Evolutionary conservation across 2,888 invertebrate species (phyloP), one percentile per base, ranked within the genome.

Genomic region (Argyresthia albistria): DNA sequence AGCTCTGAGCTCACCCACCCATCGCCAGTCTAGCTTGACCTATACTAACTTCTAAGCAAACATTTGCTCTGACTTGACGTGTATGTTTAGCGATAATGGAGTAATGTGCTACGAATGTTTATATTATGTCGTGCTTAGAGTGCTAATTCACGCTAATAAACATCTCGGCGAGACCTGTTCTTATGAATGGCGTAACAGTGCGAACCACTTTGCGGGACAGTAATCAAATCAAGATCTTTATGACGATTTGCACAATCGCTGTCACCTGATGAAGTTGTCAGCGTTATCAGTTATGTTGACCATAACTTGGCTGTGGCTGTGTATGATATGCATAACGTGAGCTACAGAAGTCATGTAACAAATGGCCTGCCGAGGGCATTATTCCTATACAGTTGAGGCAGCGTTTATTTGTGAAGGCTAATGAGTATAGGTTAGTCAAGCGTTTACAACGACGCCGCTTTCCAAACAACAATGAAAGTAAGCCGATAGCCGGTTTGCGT

Each of bases 21-120:
- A 11, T 15, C 37, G 10, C 16, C 25, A 7, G 50, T 25, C 50
- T 56, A 60, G 63, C 59, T 61, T 63, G 60, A 54, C 53, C 56
- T 55, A 60, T 64, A 66, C 67, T 67, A 70, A 70, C 69, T 76
- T 67, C 62, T 72, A 54, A 54, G 69, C 67, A 76, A 80, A 80
- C 67, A 77, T 80, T 76, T 73, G 61, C 66, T 64, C 55, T 63
- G 59, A 60, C 62, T 59, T 72, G 72, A 73, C 76, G 75, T 72
- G 68, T 55, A 43, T 72, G 70, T 69, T 71, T 65, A 68, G 68
- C 71, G 72, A 75, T 78, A 78, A 74, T 76, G 67, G 70, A 69
- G 66, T 76, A 73, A 73, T 70, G 68, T 68, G 70, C 70, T 72
- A 73, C 69, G 60, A 73, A 73, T 76, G 76, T 80, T 78, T 76